These are phyloP conservation scores for Dinothrombium tinctorium DNA, from an alignment of 1,140 invertebrate genomes.

Conservation along the genomic window DNA sequence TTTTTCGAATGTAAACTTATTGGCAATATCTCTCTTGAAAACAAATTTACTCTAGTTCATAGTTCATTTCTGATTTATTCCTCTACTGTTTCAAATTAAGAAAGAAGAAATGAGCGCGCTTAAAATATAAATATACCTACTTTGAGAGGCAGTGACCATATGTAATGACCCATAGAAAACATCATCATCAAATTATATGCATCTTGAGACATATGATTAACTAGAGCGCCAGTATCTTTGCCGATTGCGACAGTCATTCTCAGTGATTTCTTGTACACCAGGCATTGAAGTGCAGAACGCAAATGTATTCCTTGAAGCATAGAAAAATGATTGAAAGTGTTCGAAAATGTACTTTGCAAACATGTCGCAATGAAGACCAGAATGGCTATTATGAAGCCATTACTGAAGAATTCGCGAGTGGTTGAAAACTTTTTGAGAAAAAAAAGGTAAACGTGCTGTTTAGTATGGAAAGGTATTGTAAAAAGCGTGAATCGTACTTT, in stretches of 20 bases:
- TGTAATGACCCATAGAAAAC: conserved; percentile 57
- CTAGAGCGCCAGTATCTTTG: conserved; percentile 32
- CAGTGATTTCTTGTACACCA: conserved; percentile 34
- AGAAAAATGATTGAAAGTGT: conserved; percentile 54
- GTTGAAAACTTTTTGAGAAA: conserved; percentile 7
- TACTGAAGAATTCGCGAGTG: conserved; percentile 33
- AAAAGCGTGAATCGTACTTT: neutral
- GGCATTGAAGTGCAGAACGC: conserved; percentile 43
- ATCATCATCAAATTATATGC: conserved; percentile 54
- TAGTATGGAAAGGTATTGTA: no score
- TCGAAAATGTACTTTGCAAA: conserved; percentile 51
- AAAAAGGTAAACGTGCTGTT: neutral
- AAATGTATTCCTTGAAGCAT: conserved; percentile 53
- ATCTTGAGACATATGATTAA: conserved; percentile 61
- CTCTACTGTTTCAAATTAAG: no score
- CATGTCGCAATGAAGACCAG: conserved; percentile 43
- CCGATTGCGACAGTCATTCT: conserved; percentile 18
- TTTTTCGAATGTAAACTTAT: no score
- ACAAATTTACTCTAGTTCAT: no score
- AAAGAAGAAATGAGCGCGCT: conserved; percentile 5
- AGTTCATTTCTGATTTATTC: no score
- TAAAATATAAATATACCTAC: no score
- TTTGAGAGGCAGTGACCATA: conserved; percentile 63
- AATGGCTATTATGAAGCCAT: conserved; percentile 49
- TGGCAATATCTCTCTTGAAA: no score